Conservation (phyloP, 1,140 invertebrate genomes). For the Meloidogyne hapla region DNA sequence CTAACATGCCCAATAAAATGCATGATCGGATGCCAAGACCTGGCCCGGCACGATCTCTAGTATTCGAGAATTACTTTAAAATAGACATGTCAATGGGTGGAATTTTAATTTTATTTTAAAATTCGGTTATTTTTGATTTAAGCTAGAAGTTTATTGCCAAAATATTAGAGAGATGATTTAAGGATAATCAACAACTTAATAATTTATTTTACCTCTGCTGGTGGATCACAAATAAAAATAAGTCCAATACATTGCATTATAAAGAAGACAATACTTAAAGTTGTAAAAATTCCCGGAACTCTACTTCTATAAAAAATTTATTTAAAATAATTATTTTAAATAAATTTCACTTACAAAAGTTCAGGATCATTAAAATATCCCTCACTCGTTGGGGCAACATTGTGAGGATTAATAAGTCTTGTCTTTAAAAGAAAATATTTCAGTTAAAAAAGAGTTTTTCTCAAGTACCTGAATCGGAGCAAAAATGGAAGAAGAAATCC, state of each 20-base stretch:
- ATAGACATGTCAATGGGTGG: too few species aligned
- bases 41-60: too few species aligned
- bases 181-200: background rate
- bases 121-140: too few species aligned
- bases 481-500: conserved; percentile 60
- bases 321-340: conserved; percentile 32
- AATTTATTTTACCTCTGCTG: conserved; percentile 34
- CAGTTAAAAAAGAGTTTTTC: background rate
- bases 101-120: too few species aligned
- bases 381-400: conserved; percentile 52
- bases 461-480: conserved; percentile 60
- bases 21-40: too few species aligned
- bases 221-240: conserved; percentile 61
- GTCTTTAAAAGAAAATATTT: conserved; percentile 2
- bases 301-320: conserved; percentile 10
- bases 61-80: too few species aligned
- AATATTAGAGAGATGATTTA: too few species aligned
- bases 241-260: conserved; percentile 59
- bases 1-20: too few species aligned
- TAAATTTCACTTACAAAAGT: conserved; percentile 55
- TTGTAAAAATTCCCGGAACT: conserved; percentile 53
- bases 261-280: conserved; percentile 52
- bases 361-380: conserved; percentile 48
- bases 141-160: too few species aligned
- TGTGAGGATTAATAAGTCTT: conserved; percentile 39